Base-by-base conservation (phyloP, 2,888 invertebrate genomes). In the Orchesella flavescens region DNA sequence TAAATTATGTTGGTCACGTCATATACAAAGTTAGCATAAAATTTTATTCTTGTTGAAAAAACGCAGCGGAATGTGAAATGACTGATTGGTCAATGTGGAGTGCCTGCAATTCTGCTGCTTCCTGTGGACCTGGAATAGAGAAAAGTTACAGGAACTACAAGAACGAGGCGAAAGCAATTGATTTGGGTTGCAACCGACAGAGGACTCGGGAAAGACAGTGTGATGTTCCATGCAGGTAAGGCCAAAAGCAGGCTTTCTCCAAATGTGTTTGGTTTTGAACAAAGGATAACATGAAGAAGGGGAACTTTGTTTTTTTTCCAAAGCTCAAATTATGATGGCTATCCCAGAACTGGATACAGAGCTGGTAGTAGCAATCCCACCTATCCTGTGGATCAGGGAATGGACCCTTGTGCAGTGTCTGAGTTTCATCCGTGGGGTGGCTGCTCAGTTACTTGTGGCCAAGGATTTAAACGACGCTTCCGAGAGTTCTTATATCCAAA, bases 111-210 rank as follows among this genome's bases (percentile, higher is more conserved):
- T 78, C 73, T 83, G 78, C 83, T 55, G 91, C 90, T 1, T 90
- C 90, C 17, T 92, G 92, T 88, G 92, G 92, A 5, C 89, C 89
- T 55, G 92, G 92, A 23, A 89, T 92, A 43, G 91, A 92, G 83
- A 92, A 92, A 88, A 91, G 93, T 68, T 92, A 92, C 80, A 89
- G 93, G 87, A 91, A 90, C 89, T 94, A 90, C 90, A 78, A 78
- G 61, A 90, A 89, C 86, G 91, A 92, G 89, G 90, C 91, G 61
- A 78, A 78, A 24, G 83, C 83, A 12, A 65, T 66, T 19, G 83
- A 83, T 53, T 34, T 78, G 34, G 77, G 77, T 7, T 83, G 83
- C 21, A 83, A 83, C 78, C 83, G 83, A 23, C 72, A 83, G 83
- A 83, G 77, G 83, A 82, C 76, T 15, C 74, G 82, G 44, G 78